Evolutionary conservation across 2,797 vertebrate genomes (phyloP).

Genomic region (Meriones psammophilus): DNA sequence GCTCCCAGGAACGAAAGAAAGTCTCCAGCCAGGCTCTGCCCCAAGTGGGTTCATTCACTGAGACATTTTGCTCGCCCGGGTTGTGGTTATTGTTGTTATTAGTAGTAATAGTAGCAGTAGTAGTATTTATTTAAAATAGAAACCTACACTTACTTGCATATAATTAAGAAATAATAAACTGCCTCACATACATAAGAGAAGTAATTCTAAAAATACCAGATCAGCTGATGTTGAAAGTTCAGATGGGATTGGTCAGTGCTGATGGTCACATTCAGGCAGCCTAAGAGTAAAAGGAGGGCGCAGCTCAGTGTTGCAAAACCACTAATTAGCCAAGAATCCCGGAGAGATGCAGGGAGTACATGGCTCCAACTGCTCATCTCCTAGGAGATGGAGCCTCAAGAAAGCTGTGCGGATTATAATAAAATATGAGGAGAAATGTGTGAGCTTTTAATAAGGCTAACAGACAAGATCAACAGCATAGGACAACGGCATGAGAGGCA

Average conservation of each 20-base stretch:
- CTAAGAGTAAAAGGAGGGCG: background rate
- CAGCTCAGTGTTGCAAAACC: constrained; percentile 26
- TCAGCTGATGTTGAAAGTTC: constrained; percentile 38
- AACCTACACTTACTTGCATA: constrained; percentile 14
- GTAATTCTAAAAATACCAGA: constrained; percentile 56
- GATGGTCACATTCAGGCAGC: background rate
- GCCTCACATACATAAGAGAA: background rate
- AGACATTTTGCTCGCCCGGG: background rate
- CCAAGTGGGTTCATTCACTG: background rate
- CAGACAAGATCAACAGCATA: background rate
- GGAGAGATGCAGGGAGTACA: background rate
- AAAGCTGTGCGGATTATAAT: constrained; percentile 40
- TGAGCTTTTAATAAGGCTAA: constrained; percentile 65
- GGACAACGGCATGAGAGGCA: background rate
- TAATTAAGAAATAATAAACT: constrained; percentile 52
- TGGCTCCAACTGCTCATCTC: constrained; percentile 24
- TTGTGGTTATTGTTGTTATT: background rate
- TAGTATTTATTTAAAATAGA: constrained; percentile 1
- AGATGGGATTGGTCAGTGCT: background rate
- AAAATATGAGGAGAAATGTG: constrained; percentile 50
- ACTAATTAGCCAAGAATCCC: constrained; percentile 62
- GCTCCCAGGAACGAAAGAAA: background rate
- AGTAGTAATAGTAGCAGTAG: background rate
- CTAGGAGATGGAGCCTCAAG: constrained; percentile 56
- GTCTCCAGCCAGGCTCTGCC: background rate